Evolutionary conservation across 2,888 invertebrate genomes (phyloP).

Genomic region (Trimorus sp.): DNA sequence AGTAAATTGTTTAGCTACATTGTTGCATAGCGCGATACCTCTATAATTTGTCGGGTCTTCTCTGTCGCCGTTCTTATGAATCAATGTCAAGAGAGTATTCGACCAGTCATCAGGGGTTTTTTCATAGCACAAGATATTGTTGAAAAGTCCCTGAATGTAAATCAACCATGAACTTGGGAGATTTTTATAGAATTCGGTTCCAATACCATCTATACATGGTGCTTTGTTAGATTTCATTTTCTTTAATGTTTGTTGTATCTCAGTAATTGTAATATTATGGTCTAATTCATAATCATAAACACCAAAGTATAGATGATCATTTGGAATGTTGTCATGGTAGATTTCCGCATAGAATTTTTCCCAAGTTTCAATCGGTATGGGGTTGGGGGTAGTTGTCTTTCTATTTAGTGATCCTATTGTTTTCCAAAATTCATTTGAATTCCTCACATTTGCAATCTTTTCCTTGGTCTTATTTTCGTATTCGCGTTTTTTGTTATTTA

Average conservation of each 20-base stretch:
- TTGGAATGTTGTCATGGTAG: neutral
- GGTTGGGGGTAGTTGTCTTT: slow-evolving; percentile 7
- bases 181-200: neutral
- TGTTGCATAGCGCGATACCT: slow-evolving; percentile 7
- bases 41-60: slow-evolving; percentile 4
- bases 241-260: neutral
- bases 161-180: neutral
- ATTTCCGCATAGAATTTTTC: slow-evolving; percentile 4
- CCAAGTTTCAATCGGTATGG: neutral
- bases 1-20: neutral
- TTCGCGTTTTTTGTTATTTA: neutral
- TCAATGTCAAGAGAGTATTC: neutral
- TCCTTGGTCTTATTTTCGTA: slow-evolving; percentile 1
- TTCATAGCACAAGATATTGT: slow-evolving; percentile 7
- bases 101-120: slow-evolving; percentile 5
- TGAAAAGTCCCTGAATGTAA: slow-evolving; percentile 3
- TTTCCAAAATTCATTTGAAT: slow-evolving; percentile 25
- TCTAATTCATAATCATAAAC: neutral
- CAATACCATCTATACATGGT: neutral
- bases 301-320: slow-evolving; percentile 1
- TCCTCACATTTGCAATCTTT: slow-evolving; percentile 7
- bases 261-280: slow-evolving; percentile 2
- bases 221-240: slow-evolving; percentile 11
- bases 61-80: slow-evolving; percentile 9
- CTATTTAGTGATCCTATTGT: slow-evolving; percentile 5